Evolutionary conservation across 2,888 invertebrate species (phyloP), one percentile per base, ranked within the genome.

Genomic region (Julus scandinavius): DNA sequence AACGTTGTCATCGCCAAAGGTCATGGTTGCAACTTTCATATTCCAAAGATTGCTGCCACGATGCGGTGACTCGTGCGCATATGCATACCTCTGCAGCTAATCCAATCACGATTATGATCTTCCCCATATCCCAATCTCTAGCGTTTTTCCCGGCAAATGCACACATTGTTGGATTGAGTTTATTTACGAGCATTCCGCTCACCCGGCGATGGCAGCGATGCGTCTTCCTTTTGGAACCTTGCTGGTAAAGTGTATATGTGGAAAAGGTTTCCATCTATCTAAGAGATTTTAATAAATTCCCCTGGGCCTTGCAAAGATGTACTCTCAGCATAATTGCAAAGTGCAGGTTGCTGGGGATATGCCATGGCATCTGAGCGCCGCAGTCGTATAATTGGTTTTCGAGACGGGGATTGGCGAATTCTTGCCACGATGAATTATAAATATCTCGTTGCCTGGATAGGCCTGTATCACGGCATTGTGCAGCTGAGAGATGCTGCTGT

Each of bases 221-320:
- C 49, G 49, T 49, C 63, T 20, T 63, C 63, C 63, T 63, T 15
- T 20, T n/a, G 63, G 63, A 63, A 63, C 63, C 63, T 63, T 20
- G n/a, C n/a, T 63, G n/a, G 20, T 20, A 63, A 63, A 63, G 63
- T 63, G 63, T n/a, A 20, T 63, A 20, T 20, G 29, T 29, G 29
- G 63, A 20, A 63, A 63, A 63, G 63, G 63, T 63, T 63, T 63
- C 63, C 63, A 63, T 63, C 63, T 15, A 20, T 63, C 63, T 63
- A 63, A 63, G 20, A 63, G 63, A 63, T 63, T 63, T 63, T 63
- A 63, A 63, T 63, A 63, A 63, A 63, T 63, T 63, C 63, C 63
- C 63, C 20, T 6, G 63, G 63, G 63, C 63, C 63, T 20, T 15
- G 63, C 63, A 63, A 20, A 63, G 63, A 63, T 63, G 63, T 63